Percentiles rank a stretch among this genome's conserved stretches.
These are phyloP conservation scores for Muntiacus muntjak DNA, from an alignment of 2,113 vertebrate species.

Conservation along the genomic window DNA sequence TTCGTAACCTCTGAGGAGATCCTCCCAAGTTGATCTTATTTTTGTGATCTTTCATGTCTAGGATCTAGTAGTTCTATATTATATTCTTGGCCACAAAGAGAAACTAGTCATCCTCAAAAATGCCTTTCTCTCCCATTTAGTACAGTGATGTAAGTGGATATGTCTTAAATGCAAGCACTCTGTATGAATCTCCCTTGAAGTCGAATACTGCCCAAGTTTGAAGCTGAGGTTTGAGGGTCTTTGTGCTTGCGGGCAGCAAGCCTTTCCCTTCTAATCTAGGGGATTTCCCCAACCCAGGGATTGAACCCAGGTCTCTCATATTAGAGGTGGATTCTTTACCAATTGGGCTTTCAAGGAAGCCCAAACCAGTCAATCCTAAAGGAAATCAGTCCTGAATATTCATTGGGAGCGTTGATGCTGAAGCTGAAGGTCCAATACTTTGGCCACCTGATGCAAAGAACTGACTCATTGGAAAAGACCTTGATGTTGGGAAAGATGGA, in stretches of 20 bases:
- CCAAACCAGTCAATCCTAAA: neutral
- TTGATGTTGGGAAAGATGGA: neutral
- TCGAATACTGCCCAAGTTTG: neutral
- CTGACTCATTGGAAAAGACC: neutral
- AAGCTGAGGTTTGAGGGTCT: neutral
- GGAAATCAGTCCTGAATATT: neutral
- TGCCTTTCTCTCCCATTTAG: neutral
- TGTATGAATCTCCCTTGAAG: neutral
- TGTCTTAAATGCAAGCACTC: rapidly evolving
- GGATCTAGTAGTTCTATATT: neutral
- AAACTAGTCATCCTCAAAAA: neutral
- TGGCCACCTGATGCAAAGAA: neutral
- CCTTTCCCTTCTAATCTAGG: neutral
- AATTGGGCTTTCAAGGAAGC: neutral
- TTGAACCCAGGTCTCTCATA: neutral
- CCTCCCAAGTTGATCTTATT: neutral
- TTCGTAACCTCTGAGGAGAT: neutral
- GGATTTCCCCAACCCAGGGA: neutral
- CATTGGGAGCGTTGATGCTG: neutral
- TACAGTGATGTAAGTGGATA: neutral
- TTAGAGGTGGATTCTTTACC: neutral
- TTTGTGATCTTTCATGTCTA: neutral
- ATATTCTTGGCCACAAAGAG: neutral
- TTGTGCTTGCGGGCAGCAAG: neutral
- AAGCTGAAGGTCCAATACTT: neutral